phyloP scores from a whole-genome alignment of 2,113 vertebrate genomes.

The Kryptolebias marmoratus region DNA sequence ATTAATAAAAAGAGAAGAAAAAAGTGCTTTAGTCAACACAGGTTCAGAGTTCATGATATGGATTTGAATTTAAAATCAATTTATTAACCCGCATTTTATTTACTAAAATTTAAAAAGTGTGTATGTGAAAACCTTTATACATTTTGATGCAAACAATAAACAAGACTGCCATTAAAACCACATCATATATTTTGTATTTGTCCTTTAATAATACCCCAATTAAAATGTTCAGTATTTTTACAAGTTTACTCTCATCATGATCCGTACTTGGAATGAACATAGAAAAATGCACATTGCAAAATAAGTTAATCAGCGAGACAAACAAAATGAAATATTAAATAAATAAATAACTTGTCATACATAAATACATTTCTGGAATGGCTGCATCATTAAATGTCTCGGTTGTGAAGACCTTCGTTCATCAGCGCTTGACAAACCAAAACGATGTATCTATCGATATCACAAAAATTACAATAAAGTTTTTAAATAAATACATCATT shows the following conservation, averaged over 20 bases:
- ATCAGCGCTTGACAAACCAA: constrained; percentile 7
- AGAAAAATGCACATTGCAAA: constrained; percentile 36
- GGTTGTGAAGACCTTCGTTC: constrained; percentile 22
- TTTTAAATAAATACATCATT: constrained; percentile 48
- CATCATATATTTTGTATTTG: neutral
- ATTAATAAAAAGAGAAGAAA: neutral
- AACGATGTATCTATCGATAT: neutral
- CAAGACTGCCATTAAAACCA: neutral
- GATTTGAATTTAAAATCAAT: neutral
- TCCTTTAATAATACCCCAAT: neutral
- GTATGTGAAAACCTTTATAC: neutral
- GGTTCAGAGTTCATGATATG: neutral
- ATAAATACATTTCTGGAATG: constrained; percentile 70
- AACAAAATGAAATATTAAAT: constrained; percentile 63
- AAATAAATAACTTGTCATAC: constrained; percentile 85
- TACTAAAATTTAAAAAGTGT: neutral
- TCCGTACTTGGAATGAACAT: constrained; percentile 33
- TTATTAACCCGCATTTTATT: neutral
- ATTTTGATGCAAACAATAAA: constrained; percentile 47
- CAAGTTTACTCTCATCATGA: constrained; percentile 49
- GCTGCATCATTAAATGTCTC: neutral
- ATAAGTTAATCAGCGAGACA: constrained; percentile 70
- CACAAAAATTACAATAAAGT: neutral
- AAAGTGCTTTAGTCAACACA: neutral
- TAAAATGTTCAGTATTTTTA: neutral